Evolutionary conservation across 1,140 invertebrate species (phyloP).

Genomic region (Polypedilum pembai): DNA sequence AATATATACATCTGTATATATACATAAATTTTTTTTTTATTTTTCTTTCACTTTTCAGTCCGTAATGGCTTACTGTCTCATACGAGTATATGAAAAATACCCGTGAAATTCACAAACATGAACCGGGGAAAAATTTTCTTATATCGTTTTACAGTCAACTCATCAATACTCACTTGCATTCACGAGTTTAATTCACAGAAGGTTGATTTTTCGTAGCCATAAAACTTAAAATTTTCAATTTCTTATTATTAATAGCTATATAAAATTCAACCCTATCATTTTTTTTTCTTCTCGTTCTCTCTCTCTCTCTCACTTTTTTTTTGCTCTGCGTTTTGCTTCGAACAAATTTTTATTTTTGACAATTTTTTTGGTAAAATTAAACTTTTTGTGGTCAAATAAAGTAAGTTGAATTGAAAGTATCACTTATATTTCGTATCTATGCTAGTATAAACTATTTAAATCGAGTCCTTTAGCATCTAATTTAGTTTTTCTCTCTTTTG

Average conservation of each 20-base stretch:
- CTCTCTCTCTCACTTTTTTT: no score
- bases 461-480: conserved; percentile 14
- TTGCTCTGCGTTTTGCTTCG: not conserved
- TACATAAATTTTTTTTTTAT: not conserved
- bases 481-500: conserved; percentile 1
- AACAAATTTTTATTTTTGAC: not conserved
- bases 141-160: not conserved
- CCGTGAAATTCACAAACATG: conserved; percentile 31
- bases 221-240: not conserved
- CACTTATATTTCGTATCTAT: conserved; percentile 20
- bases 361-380: conserved; percentile 26
- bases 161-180: conserved; percentile 5
- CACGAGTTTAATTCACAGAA: not conserved
- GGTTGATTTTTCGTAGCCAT: not conserved
- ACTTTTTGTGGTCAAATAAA: not conserved
- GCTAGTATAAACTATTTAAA: not conserved
- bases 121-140: not conserved
- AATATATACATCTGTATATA: not conserved
- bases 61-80: conserved; percentile 16
- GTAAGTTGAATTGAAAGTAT: conserved; percentile 21
- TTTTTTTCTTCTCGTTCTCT: not conserved
- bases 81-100: not conserved
- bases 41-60: conserved; percentile 17
- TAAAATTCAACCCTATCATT: conserved; percentile 21
- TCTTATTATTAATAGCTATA: conserved; percentile 12